Evolutionary conservation across 2,113 vertebrate genomes (phyloP), one percentile per base, ranked within the genome.

Genomic region (Chascanopsetta lugubris): DNA sequence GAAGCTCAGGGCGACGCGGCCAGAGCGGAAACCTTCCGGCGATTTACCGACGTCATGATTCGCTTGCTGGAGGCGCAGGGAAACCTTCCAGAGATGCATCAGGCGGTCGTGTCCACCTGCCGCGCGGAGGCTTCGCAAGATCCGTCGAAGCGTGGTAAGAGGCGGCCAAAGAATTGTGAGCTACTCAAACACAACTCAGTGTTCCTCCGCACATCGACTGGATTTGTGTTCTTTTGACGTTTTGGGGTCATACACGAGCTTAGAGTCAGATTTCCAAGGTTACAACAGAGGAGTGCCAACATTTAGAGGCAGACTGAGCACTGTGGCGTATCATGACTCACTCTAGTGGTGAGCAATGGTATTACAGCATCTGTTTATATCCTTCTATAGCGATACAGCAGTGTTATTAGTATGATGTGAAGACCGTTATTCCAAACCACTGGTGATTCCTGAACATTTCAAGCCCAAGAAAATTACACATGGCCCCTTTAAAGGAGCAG

Each of bases 1-100:
- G 64, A 87, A 12, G 43, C 40, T 40, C 59, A 38, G 20, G 4
- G 57, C 50, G 27, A 38, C n/a, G n/a, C 66, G 0, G 40, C 22
- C 10, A 61, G 43, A 46, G 2, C 27, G 1, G 89, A 91, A 10
- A 82, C 88, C 1, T 21, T 88, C 9, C 34, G 86, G 68, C 42
- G 84, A 26, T 93, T 94, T 69, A 95, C 90, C 6, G 56, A 40
- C 0, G 29, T 96, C 50, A 94, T 98, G 96, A 73, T 94, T 3
- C 74, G 43, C 24, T 72, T 98, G 1, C 18, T 94, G 49, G 92
- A 91, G n/a, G 72, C 79, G 43, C 91, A 63, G 58, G 87, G 87
- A 26, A 24, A 51, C 0, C n/a, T 42, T 0, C 29, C 24, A 26
- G 34, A 64, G 20, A 40, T 80, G 3, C 90, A 91, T 17, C 53